A percentile compares a stretch with the other conserved stretches of the same genome.
Conservation (phyloP, 2,113 vertebrate genomes). For the Nicator chloris region DNA sequence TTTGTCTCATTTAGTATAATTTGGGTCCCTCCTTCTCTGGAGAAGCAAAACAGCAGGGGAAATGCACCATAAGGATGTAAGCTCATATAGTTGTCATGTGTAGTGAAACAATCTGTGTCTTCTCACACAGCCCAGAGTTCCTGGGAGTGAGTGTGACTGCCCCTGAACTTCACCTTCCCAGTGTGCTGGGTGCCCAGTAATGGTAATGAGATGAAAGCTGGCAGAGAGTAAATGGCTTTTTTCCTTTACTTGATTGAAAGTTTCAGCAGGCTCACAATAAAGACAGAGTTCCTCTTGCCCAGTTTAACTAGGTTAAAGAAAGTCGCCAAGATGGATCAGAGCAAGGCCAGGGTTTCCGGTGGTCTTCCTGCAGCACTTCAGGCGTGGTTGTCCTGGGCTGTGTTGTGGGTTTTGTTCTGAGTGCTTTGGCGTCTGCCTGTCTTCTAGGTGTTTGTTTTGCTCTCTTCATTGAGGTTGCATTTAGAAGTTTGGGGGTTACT, state of each 20-base stretch:
- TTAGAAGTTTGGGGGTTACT: not conserved
- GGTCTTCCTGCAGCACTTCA: not conserved
- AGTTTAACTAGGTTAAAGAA: not conserved
- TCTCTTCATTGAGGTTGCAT: not conserved
- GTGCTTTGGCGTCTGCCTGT: not conserved
- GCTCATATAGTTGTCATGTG: not conserved
- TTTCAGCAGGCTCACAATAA: not conserved
- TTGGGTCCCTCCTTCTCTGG: slow-evolving; percentile 27
- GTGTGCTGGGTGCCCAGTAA: not conserved
- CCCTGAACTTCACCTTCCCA: not conserved
- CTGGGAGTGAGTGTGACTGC: not conserved
- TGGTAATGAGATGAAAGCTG: not conserved
- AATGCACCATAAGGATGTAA: slow-evolving; percentile 38
- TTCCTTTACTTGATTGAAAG: not conserved
- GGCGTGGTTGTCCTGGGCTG: not conserved
- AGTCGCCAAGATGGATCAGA: not conserved
- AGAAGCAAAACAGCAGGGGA: slow-evolving; percentile 25
- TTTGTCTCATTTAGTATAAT: slow-evolving; percentile 58
- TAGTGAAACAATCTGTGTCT: slow-evolving; percentile 40
- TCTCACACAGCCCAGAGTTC: not conserved
- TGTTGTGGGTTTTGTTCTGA: not conserved
- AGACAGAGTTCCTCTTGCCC: not conserved
- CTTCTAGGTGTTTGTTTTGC: not conserved
- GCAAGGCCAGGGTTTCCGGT: not conserved
- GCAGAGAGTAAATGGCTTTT: not conserved